These are phyloP conservation scores for Lepidurus arcticus DNA, from an alignment of 1,140 invertebrate genomes.

Conservation along the genomic window DNA sequence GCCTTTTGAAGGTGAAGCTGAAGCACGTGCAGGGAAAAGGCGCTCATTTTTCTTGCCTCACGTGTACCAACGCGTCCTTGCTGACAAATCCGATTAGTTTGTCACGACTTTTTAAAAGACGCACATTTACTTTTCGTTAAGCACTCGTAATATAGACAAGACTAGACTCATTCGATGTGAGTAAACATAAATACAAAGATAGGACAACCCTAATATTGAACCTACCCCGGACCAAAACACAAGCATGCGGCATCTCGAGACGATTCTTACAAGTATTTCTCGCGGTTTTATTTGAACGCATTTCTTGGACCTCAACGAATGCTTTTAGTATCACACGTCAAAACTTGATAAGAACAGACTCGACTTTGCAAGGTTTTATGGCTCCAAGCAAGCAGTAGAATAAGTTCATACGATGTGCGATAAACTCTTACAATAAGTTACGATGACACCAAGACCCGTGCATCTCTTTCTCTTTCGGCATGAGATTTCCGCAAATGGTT, in stretches of 20 bases:
- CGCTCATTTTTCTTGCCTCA: too few species aligned
- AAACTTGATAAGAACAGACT: background rate
- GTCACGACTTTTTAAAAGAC: too few species aligned
- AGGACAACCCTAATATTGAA: background rate
- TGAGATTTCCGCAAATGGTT: background rate
- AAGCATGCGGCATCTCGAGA: slow-evolving; percentile 2
- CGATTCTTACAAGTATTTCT: background rate
- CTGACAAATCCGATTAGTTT: too few species aligned
- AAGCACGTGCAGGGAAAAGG: too few species aligned
- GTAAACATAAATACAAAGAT: too few species aligned
- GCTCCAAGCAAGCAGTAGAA: background rate
- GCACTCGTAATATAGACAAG: too few species aligned
- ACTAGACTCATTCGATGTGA: too few species aligned
- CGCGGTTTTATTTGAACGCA: background rate
- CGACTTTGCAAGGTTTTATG: background rate
- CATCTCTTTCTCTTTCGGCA: background rate
- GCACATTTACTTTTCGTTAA: too few species aligned
- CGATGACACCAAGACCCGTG: background rate
- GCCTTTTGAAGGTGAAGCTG: too few species aligned
- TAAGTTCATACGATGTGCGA: background rate
- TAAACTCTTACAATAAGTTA: background rate
- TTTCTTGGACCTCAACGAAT: background rate
- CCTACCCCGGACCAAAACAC: background rate
- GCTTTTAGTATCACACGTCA: background rate
- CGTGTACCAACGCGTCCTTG: too few species aligned